phyloP scores from a whole-genome alignment of 2,888 invertebrate species.

The Scaptomyza tumidula region DNA sequence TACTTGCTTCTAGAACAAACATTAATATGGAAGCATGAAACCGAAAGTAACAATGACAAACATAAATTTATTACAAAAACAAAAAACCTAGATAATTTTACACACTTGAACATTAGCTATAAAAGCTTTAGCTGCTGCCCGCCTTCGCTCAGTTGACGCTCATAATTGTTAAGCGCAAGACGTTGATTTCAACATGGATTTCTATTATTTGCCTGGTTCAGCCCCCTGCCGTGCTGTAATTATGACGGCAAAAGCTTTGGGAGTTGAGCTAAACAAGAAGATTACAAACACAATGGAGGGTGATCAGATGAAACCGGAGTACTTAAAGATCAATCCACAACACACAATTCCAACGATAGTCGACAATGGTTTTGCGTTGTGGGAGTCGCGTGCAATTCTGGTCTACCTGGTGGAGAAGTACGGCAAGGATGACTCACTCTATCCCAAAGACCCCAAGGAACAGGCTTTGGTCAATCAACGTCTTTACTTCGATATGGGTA shows the following conservation, averaged over 20 bases:
- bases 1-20: not conserved
- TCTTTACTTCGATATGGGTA: conserved; percentile 91
- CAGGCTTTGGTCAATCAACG: conserved; percentile 91
- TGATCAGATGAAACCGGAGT: conserved; percentile 89
- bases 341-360: conserved; percentile 93
- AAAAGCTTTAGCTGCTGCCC: conserved; percentile 6
- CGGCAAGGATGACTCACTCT: conserved; percentile 89
- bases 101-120: conserved; percentile 11
- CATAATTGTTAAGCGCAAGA: conserved; percentile 1
- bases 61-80: not conserved
- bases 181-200: conserved; percentile 43
- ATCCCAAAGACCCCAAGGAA: conserved; percentile 90
- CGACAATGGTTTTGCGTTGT: conserved; percentile 91
- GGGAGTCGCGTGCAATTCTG: conserved; percentile 94
- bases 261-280: conserved; percentile 88
- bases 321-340: conserved; percentile 90
- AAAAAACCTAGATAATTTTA: conserved; percentile 5
- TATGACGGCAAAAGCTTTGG: conserved; percentile 88
- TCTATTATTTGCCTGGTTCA: conserved; percentile 81
- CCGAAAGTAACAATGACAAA: conserved; percentile 16
- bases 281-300: conserved; percentile 86
- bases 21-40: not conserved
- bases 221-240: conserved; percentile 88
- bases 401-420: conserved; percentile 92
- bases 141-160: not conserved